A percentile compares a stretch with the other conserved stretches of the same genome.
Evolutionary conservation across 2,797 vertebrate genomes (phyloP).

Genomic region (Hypotaenidia okinawae): DNA sequence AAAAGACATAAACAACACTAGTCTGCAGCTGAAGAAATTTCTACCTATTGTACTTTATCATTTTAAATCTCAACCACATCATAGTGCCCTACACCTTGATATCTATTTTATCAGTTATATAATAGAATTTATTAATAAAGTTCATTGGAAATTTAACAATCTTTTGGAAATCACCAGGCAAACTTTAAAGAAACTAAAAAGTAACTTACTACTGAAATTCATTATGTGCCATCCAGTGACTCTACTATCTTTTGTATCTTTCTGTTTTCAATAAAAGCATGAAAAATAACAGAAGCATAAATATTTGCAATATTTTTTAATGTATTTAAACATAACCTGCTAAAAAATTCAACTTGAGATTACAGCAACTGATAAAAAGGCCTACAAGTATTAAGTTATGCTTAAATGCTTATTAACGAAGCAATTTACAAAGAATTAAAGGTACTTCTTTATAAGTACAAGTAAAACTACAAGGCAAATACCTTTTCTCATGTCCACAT

Average conservation of each 20-base stretch:
- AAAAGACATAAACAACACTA: not conserved
- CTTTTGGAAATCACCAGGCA: not conserved
- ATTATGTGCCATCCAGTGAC: not conserved
- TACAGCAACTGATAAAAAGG: not conserved
- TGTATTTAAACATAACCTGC: not conserved
- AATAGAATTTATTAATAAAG: not conserved
- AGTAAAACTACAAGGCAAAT: not conserved
- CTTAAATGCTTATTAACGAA: not conserved
- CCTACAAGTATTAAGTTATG: not conserved
- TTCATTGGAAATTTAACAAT: not conserved
- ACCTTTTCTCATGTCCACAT: not conserved
- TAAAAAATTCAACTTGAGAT: not conserved
- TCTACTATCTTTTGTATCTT: not conserved
- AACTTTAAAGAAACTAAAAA: not conserved
- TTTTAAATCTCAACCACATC: not conserved
- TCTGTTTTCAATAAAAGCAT: not conserved
- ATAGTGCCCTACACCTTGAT: not conserved
- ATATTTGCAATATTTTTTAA: not conserved
- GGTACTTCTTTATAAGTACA: not conserved
- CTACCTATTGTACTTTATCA: not conserved
- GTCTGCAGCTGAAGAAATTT: not conserved
- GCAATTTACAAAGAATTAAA: not conserved
- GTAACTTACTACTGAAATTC: not conserved
- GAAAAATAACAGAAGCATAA: not conserved
- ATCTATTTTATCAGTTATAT: not conserved